Conservation (phyloP, 2,113 vertebrate species). For the Istiophorus platypterus region DNA sequence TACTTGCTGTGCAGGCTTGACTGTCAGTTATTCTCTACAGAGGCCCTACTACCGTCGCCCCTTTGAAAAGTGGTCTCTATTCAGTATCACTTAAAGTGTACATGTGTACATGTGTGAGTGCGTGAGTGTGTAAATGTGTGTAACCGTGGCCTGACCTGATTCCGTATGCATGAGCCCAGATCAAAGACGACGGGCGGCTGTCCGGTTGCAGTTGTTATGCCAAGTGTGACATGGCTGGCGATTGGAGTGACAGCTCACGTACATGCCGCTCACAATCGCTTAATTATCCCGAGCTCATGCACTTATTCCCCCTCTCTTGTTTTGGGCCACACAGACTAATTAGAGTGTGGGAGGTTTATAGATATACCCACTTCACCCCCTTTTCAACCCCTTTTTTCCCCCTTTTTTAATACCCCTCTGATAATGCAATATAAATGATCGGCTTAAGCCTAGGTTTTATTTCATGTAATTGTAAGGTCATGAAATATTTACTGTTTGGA, state of each 20-base stretch:
- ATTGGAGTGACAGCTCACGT: conserved; percentile 89
- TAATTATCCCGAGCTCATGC: conserved; percentile 88
- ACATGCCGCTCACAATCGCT: conserved; percentile 88
- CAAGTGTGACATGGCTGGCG: conserved; percentile 81
- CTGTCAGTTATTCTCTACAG: conserved; percentile 68
- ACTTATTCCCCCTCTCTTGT: conserved; percentile 87
- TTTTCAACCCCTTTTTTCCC: conserved; percentile 11
- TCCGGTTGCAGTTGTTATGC: conserved; percentile 80
- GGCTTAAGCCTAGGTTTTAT: conserved; percentile 76
- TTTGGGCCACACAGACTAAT: conserved; percentile 68
- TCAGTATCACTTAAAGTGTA: conserved; percentile 44
- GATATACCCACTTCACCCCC: conserved; percentile 32
- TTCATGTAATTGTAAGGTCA: conserved; percentile 77
- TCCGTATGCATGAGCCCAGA: conserved; percentile 84
- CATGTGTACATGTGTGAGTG: conserved; percentile 23
- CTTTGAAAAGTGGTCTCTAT: conserved; percentile 66
- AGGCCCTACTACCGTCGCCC: conserved; percentile 53
- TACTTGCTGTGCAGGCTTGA: conserved; percentile 60
- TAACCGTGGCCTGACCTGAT: conserved; percentile 85
- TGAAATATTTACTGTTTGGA: conserved; percentile 80
- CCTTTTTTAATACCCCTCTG: conserved; percentile 29
- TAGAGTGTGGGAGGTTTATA: conserved; percentile 59
- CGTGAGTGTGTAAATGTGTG: conserved; percentile 40
- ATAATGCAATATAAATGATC: conserved; percentile 65
- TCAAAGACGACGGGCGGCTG: conserved; percentile 87